Base-by-base conservation (phyloP, 2,888 invertebrate genomes). In the Fragum fragum region DNA sequence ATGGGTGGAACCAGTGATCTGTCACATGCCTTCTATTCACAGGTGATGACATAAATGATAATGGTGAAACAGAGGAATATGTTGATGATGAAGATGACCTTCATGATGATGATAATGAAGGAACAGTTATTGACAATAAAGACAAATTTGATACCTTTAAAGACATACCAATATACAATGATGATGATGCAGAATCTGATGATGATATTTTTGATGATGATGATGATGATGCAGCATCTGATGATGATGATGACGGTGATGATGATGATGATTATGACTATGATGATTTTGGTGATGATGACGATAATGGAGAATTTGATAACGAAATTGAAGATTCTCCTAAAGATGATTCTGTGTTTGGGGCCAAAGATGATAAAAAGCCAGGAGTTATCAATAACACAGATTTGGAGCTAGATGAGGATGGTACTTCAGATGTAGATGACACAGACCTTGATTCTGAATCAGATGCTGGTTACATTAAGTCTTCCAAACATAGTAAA, bases 71-170 rank as follows among this genome's bases (percentile, higher is more conserved):
- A 26, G 57, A 57, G 9, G 57, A 57, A 26, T 2, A 26, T 28
- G 28, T 26, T 69, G 47, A 26, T 63, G 63, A 29, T 18, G 63
- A 32, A 28, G 63, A 63, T 63, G 63, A 63, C 29, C 32, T 29
- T 32, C 5, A 29, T 63, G 63, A 63, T 63, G 21, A 14, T 63
- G 32, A 63, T 47, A 18, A 69, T 21, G 26, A 47, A 36, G 47
- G 16, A 28, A 1, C 23, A 28, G 68, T n/a, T 68, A n/a, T 39
- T 11, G 26, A 26, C 39, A 39, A 68, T 21, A 23, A 21, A n/a
- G 23, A 32, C 52, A 32, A 16, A n/a, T 16, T 29, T 0, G 98
- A 97, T 0, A 97, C 96, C 93, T 97, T 97, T 95, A 99, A 98
- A 16, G 28, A 74, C 39, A 32, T 47, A 52, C 11, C 47, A 66